Conservation (phyloP, 2,888 invertebrate genomes). For the Acanthosepion esculentum region DNA sequence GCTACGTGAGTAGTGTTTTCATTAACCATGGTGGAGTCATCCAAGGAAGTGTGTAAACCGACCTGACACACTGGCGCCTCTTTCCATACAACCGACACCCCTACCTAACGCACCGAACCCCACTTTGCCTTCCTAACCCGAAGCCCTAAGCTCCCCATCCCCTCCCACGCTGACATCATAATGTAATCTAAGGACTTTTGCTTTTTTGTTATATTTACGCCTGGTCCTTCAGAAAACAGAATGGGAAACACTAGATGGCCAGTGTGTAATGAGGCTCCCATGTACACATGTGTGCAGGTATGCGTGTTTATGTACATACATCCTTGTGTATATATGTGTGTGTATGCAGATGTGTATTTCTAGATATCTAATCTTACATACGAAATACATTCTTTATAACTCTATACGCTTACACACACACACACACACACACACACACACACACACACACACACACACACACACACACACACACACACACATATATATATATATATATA, state of each 20-base stretch:
- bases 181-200: neutral
- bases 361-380: neutral
- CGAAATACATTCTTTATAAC: too few species aligned
- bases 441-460: too few species aligned
- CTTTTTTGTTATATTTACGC: conserved; percentile 33
- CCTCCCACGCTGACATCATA: conserved; percentile 16
- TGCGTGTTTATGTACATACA: neutral
- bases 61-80: conserved; percentile 33
- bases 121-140: neutral
- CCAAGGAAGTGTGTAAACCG: conserved; percentile 21
- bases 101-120: neutral
- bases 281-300: conserved; percentile 6
- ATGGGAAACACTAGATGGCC: neutral
- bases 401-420: too few species aligned
- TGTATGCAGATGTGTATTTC: neutral
- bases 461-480: too few species aligned
- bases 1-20: conserved; percentile 33
- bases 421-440: too few species aligned
- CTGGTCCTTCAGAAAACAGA: conserved; percentile 21
- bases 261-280: neutral
- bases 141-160: conserved; percentile 33
- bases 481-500: too few species aligned
- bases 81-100: conserved; percentile 21
- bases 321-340: neutral
- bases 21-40: conserved; percentile 23